Base-by-base conservation (phyloP, 2,797 vertebrate species). In the Natrix natrix region DNA sequence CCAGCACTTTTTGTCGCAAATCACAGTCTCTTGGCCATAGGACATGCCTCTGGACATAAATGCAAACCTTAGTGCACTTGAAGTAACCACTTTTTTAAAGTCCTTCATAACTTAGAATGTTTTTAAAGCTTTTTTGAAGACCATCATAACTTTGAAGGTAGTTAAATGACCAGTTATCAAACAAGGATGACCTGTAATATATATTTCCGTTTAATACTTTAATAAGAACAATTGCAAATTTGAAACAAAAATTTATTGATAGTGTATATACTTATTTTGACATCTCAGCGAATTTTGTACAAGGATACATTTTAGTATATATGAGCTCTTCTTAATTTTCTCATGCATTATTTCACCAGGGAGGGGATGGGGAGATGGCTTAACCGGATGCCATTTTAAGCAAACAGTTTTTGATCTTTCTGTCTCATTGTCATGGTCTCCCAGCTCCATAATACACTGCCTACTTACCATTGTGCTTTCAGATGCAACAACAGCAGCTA, bases 351-450 rank as follows among this genome's bases (percentile, higher is more conserved):
- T 97, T 97, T 97, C 89, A 96, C 91, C 63, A 95, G 91, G 92
- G 93, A 78, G 0, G 94, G 32, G 32, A 78, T 78, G 32, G 69
- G 43, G 69, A 78, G 69, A 78, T 96, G 95, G 94, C 95, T 95
- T 95, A 96, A n/a, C 95, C 96, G 92, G 95, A 95, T 56, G 93
- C 94, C 92, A 90, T 95, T 93, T 91, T 93, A 87, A 61, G 95
- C 96, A 97, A 95, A 37, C 32, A 97, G 96, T 94, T 95, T 96
- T 95, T 91, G 93, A 87, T 89, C 94, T 57, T 89, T 93, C 96
- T 96, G 94, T 97, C 97, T 96, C 95, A 96, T 96, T 97, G 96
- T 96, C 96, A 95, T 97, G 96, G 95, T 95, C 97, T 97, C 96
- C 95, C 91, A 95, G 96, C 95, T 90, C 14, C 93, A 94, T 86